Evolutionary conservation across 2,797 vertebrate species (phyloP).

Genomic region (Cyclopterus lumpus): DNA sequence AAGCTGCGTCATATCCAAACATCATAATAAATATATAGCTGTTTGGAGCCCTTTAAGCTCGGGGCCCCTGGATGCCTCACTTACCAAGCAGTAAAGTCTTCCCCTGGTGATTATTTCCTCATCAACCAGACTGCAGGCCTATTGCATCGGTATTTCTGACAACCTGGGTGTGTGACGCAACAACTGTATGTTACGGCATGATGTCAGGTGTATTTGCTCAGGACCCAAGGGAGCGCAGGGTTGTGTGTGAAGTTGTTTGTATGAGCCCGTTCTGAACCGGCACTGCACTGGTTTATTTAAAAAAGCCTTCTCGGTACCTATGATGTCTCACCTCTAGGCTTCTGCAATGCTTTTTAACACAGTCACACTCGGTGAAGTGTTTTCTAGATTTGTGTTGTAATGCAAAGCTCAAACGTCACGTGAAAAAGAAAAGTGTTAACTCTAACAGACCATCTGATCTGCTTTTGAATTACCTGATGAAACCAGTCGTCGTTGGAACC

Average conservation of each 20-base stretch:
- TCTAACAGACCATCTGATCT: not conserved
- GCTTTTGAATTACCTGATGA: not conserved
- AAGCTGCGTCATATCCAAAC: not conserved
- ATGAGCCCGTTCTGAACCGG: not conserved
- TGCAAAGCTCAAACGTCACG: not conserved
- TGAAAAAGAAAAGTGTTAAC: not conserved
- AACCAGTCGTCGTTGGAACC: conserved; percentile 1
- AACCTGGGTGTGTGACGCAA: too few species aligned
- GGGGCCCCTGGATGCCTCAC: not conserved
- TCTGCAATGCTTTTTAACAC: not conserved
- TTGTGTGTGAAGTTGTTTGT: too few species aligned
- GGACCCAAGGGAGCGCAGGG: too few species aligned
- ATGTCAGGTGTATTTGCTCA: too few species aligned
- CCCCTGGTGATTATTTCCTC: not conserved
- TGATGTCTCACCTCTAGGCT: not conserved
- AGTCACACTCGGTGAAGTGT: not conserved
- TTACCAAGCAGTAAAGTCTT: not conserved
- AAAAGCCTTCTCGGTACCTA: not conserved
- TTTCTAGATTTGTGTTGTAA: not conserved
- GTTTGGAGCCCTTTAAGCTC: not conserved
- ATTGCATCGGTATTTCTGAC: too few species aligned
- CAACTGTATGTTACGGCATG: too few species aligned
- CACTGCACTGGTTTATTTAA: not conserved
- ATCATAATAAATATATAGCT: not conserved
- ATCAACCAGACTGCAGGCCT: not conserved